Evolutionary conservation across 2,113 vertebrate genomes (phyloP), one percentile per base, ranked within the genome.

Genomic region (Labrus mixtus): DNA sequence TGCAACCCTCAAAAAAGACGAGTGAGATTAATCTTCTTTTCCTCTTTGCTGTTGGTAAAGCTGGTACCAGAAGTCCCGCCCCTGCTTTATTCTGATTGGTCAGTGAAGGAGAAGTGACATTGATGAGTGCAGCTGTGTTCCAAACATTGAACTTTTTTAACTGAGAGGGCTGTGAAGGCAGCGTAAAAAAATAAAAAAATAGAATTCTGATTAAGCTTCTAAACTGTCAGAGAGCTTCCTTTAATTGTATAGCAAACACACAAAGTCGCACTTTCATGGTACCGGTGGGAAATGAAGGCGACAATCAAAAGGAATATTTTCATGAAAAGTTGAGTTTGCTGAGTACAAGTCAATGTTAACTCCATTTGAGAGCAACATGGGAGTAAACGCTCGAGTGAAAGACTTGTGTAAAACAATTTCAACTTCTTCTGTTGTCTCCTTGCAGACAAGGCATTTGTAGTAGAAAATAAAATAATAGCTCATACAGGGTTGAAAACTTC

Each of bases 181-280:
- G 29, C 6, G 3, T 2, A 6, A 3, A 33, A 6, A 33, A 33
- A 33, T 6, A 33, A 0, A 33, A 33, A 33, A 33, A 6, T 33
- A 6, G n/a, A n/a, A 33, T 41, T 22, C 39, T 19, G n/a, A 20
- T 11, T 36, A 0, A 41, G 48, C 19, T 0, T 15, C 54, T 61
- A 50, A 22, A 33, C 16, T 17, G 37, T 60, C 64, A 65, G 46
- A 29, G 6, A 61, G 8, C 4, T 53, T 1, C 12, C 39, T 55
- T 17, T 50, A 3, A 50, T 84, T 63, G 19, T 20, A 8, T 48
- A 73, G 39, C 39, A 68, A 64, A 60, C 64, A 53, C 25, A 58
- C 15, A 10, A 17, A 46, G 62, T 11, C 11, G 17, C 17, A 11
- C 25, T 68, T 60, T 54, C 17, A 56, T 57, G 13, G 8, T 41